A percentile compares a stretch with the other conserved stretches of the same genome.
phyloP scores from a whole-genome alignment of 1,140 invertebrate species.

The Patella vulgata region DNA sequence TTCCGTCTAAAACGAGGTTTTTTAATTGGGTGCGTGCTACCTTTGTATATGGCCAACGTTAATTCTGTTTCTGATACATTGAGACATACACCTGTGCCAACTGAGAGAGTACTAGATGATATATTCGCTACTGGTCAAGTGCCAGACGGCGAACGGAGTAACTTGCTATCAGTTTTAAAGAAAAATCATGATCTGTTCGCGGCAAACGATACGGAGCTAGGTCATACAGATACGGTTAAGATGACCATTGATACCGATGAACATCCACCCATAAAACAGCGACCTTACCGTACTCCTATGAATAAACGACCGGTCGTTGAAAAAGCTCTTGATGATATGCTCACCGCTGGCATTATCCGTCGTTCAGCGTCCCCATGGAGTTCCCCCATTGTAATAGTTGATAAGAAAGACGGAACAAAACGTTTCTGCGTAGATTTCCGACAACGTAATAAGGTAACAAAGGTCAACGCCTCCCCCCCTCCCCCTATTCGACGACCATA shows the following conservation, averaged over 20 bases:
- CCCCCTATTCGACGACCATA: not conserved
- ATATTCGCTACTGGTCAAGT: not conserved
- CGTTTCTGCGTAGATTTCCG: slow-evolving; percentile 37
- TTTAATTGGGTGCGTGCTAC: slow-evolving; percentile 3
- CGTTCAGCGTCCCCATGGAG: not conserved
- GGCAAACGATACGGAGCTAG: slow-evolving; percentile 10
- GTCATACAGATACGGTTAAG: slow-evolving; percentile 19
- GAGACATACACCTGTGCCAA: not conserved
- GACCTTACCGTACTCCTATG: slow-evolving; percentile 32
- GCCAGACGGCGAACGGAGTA: not conserved
- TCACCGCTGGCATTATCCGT: slow-evolving; percentile 8
- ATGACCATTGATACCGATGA: slow-evolving; percentile 32
- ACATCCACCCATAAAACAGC: slow-evolving; percentile 26
- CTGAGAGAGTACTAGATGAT: not conserved
- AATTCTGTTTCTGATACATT: too few relatives aligned
- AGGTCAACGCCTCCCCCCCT: slow-evolving; percentile 4
- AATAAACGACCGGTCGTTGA: slow-evolving; percentile 16
- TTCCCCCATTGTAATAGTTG: slow-evolving; percentile 20
- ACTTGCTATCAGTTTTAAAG: not conserved
- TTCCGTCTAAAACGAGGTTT: slow-evolving; percentile 12
- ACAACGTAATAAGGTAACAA: not conserved
- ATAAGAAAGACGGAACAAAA: slow-evolving; percentile 6
- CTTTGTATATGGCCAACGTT: not conserved
- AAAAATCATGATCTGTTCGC: slow-evolving; percentile 16
- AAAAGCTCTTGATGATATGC: slow-evolving; percentile 21